Percentiles rank a stretch among this genome's conserved stretches.
These are phyloP conservation scores for Elgonia sp. DNA, from an alignment of 2,888 invertebrate genomes.

Conservation along the genomic window DNA sequence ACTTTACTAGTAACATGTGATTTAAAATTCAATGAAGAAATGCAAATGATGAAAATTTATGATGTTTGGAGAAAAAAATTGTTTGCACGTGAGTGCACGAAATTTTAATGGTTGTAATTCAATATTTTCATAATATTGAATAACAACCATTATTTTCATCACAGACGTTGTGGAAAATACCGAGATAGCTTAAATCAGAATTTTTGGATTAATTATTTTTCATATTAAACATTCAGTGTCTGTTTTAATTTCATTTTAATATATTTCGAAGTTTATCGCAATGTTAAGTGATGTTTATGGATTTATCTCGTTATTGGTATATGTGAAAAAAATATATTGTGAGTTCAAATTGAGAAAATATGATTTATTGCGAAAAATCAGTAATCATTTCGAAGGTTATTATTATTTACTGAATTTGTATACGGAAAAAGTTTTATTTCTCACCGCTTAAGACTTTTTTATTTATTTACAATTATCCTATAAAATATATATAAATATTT, in stretches of 20 bases:
- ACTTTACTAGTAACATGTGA: no score
- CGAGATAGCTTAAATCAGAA: slow-evolving; percentile 49
- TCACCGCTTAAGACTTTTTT: no score
- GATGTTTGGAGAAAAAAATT: slow-evolving; percentile 20
- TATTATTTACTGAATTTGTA: no score
- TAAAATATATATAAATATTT: no score
- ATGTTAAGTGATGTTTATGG: neutral
- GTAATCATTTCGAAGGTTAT: no score
- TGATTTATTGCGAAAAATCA: no score
- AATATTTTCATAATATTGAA: slow-evolving; percentile 12
- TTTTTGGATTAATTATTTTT: slow-evolving; percentile 54
- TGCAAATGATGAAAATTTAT: slow-evolving; percentile 35
- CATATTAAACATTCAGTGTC: slow-evolving; percentile 39
- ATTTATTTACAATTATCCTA: no score
- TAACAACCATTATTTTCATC: neutral
- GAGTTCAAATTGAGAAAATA: no score
- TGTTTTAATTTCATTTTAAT: slow-evolving; percentile 54
- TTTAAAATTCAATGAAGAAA: slow-evolving; percentile 45
- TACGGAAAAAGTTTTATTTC: no score
- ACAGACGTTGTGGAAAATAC: slow-evolving; percentile 23
- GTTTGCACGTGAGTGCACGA: slow-evolving; percentile 25
- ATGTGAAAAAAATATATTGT: no score
- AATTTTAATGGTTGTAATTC: slow-evolving; percentile 58
- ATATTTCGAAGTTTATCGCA: slow-evolving; percentile 27
- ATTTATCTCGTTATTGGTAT: no score